Percentiles rank a stretch among this genome's conserved stretches.
Conservation (phyloP, 2,113 vertebrate genomes). For the Talpa occidentalis region DNA sequence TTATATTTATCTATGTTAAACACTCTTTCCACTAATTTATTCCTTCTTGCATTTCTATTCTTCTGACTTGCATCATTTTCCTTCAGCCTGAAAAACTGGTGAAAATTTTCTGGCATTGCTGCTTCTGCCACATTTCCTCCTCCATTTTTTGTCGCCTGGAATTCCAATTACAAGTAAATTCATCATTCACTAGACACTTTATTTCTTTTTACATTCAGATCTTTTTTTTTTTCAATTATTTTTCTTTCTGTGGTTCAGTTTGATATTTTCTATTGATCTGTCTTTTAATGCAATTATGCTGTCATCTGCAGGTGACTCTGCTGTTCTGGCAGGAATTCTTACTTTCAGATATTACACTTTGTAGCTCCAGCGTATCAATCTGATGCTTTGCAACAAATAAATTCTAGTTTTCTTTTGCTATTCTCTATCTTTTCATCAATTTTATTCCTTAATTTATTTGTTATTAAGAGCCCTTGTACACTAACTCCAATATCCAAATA, state of each 20-base stretch:
- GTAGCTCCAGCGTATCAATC: background rate
- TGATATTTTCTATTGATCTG: background rate
- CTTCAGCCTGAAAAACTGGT: background rate
- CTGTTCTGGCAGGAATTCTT: background rate
- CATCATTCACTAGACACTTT: background rate
- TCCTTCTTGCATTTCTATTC: background rate
- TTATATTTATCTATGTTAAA: background rate
- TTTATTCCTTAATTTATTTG: background rate
- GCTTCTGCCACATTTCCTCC: background rate
- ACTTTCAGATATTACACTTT: background rate
- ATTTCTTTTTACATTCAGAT: background rate
- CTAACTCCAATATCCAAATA: background rate
- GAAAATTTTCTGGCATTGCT: background rate
- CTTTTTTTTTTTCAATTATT: background rate
- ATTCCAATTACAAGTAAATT: background rate
- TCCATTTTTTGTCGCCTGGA: background rate
- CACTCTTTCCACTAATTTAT: background rate
- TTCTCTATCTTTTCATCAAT: background rate
- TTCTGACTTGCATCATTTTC: background rate
- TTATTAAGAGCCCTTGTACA: background rate
- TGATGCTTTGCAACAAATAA: conserved; percentile 1
- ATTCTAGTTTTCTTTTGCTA: background rate
- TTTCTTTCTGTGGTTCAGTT: background rate
- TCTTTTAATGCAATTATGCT: background rate
- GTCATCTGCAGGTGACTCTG: background rate